Conservation (phyloP, 1,140 invertebrate genomes). For the Sarcophaga bullata region DNA sequence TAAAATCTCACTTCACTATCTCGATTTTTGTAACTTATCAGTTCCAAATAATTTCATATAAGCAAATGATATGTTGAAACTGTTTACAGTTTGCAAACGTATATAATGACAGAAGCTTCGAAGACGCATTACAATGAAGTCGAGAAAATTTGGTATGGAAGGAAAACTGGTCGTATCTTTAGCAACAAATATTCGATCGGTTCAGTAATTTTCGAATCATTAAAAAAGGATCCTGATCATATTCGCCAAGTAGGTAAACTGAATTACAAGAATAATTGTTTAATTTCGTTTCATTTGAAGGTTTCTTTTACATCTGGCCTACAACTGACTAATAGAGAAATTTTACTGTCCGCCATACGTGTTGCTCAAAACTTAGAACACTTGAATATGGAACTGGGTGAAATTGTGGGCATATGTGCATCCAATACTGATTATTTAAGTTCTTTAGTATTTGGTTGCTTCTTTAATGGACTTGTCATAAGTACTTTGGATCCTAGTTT, state of each 20-base stretch:
- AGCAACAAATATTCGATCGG: not conserved
- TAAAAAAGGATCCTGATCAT: slow-evolving; percentile 26
- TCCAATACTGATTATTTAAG: slow-evolving; percentile 25
- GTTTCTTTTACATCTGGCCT: not conserved
- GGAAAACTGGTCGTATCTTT: not conserved
- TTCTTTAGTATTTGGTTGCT: slow-evolving; percentile 5
- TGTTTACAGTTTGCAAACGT: too few relatives aligned
- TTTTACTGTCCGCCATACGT: not conserved
- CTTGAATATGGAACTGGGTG: not conserved
- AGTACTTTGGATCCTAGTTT: slow-evolving; percentile 34
- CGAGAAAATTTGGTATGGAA: slow-evolving; percentile 14
- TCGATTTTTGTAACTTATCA: too few relatives aligned
- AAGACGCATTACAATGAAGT: not conserved
- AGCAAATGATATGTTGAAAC: too few relatives aligned
- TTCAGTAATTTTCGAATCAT: not conserved
- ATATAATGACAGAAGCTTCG: not conserved
- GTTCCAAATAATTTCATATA: too few relatives aligned
- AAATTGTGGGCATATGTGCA: slow-evolving; percentile 19
- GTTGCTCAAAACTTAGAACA: not conserved
- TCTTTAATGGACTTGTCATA: not conserved
- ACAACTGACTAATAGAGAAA: not conserved
- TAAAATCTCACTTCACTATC: too few relatives aligned
- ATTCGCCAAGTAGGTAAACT: not conserved
- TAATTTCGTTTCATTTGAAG: not conserved
- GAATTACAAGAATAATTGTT: too few relatives aligned